Conservation (phyloP, 2,797 vertebrate species). For the Philypnodon macrostomus region DNA sequence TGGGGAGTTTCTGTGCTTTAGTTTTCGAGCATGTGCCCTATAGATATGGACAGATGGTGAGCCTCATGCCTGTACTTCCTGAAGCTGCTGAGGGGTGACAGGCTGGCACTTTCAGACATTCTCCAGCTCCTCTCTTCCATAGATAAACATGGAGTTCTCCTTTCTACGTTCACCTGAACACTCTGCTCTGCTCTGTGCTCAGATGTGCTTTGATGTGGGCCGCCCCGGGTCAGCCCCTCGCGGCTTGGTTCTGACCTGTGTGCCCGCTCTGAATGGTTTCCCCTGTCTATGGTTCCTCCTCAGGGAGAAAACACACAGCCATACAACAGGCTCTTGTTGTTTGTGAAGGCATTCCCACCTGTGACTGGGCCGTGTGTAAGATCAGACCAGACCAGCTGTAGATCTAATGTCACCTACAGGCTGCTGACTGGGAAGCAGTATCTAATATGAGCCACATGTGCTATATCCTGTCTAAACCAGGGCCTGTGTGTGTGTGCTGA, state of each 20-base stretch:
- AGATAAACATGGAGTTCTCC: constrained; percentile 27
- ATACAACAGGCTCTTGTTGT: constrained; percentile 64
- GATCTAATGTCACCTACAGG: constrained; percentile 68
- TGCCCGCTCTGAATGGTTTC: constrained; percentile 57
- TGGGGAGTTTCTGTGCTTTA: constrained; percentile 23
- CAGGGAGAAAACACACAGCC: constrained; percentile 33
- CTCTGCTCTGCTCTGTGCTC: constrained; percentile 27
- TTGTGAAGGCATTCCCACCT: constrained; percentile 74
- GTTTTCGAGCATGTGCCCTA: constrained; percentile 25
- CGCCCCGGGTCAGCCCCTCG: constrained; percentile 46
- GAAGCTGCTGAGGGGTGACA: constrained; percentile 49
- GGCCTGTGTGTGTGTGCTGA: constrained; percentile 38
- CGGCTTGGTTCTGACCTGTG: constrained; percentile 52
- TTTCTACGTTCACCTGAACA: constrained; percentile 50
- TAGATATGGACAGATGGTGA: constrained; percentile 50
- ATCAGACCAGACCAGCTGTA: constrained; percentile 71
- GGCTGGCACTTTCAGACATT: constrained; percentile 35
- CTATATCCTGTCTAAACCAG: constrained; percentile 71
- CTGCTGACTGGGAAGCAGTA: constrained; percentile 57
- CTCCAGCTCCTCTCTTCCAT: constrained; percentile 40
- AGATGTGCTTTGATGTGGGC: constrained; percentile 48
- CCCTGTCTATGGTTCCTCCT: constrained; percentile 53
- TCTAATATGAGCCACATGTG: constrained; percentile 77
- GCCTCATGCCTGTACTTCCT: constrained; percentile 40
- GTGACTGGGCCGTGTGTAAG: constrained; percentile 59